Percentiles rank a stretch among this genome's conserved stretches.
These are phyloP conservation scores for Lethenteron reissneri DNA, from an alignment of 2,113 vertebrate species.

Conservation along the genomic window DNA sequence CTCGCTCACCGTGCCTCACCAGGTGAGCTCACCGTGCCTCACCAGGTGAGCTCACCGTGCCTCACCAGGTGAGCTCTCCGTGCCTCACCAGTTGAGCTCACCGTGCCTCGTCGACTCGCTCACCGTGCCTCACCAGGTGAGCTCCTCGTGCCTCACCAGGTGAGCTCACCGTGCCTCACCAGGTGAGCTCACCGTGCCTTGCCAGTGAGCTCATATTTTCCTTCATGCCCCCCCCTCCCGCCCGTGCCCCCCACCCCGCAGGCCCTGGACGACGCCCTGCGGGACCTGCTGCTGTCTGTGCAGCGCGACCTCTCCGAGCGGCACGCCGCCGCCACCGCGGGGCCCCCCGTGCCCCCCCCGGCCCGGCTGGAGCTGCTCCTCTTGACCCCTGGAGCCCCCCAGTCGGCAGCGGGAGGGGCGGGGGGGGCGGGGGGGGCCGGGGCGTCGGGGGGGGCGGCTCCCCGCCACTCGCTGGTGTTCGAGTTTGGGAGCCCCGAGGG, in stretches of 20 bases:
- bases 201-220: background rate
- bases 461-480: conserved; percentile 36
- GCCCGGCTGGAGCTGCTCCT: conserved; percentile 45
- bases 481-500: conserved; percentile 68
- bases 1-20: no score
- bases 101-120: no score
- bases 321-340: conserved; percentile 70
- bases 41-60: conserved; percentile 34
- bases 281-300: conserved; percentile 65
- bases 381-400: conserved; percentile 49
- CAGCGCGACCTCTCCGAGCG: conserved; percentile 83
- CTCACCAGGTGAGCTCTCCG: conserved; percentile 50
- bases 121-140: no score
- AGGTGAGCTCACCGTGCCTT: background rate
- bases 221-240: background rate
- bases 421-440: no score
- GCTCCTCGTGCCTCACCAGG: no score
- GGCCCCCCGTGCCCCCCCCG: conserved; percentile 74
- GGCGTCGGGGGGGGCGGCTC: no score
- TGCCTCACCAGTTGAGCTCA: no score
- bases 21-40: no score
- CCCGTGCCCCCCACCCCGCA: conserved; percentile 15
- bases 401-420: conserved; percentile 13
- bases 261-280: conserved; percentile 67
- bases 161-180: no score